A percentile compares a stretch with the other conserved stretches of the same genome.
phyloP scores from a whole-genome alignment of 2,888 invertebrate genomes.

The Eledone cirrhosa region DNA sequence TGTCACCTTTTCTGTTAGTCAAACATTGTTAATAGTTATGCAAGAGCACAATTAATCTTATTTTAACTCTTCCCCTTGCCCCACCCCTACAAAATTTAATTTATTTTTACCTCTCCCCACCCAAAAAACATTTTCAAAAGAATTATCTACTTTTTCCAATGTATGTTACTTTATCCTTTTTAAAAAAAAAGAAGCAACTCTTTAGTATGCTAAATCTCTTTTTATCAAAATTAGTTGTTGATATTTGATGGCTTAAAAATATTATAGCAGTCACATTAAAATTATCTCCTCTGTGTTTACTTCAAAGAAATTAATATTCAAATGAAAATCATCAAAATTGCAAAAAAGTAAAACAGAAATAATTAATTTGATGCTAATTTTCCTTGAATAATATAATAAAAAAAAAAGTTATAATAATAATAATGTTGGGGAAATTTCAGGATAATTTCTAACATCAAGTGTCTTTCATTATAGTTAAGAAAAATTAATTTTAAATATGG shows the following conservation, averaged over 20 bases:
- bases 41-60: no score
- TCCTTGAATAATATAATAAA: background rate
- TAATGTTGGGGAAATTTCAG: no score
- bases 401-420: background rate
- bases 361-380: constrained; percentile 1
- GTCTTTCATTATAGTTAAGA: background rate
- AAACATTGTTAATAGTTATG: no score
- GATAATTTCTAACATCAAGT: no score
- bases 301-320: background rate
- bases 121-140: no score
- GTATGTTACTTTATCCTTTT: no score
- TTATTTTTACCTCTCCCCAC: no score
- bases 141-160: no score
- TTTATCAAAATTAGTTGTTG: background rate
- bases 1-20: background rate
- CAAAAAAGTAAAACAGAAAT: background rate
- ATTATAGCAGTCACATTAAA: no score
- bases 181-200: background rate
- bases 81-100: no score
- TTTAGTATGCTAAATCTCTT: background rate
- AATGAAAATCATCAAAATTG: background rate
- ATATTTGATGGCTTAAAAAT: background rate
- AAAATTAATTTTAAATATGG: background rate
- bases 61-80: no score
- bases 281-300: background rate